Conservation (phyloP, 2,888 invertebrate species). For the Lycocerus yunnanus region DNA sequence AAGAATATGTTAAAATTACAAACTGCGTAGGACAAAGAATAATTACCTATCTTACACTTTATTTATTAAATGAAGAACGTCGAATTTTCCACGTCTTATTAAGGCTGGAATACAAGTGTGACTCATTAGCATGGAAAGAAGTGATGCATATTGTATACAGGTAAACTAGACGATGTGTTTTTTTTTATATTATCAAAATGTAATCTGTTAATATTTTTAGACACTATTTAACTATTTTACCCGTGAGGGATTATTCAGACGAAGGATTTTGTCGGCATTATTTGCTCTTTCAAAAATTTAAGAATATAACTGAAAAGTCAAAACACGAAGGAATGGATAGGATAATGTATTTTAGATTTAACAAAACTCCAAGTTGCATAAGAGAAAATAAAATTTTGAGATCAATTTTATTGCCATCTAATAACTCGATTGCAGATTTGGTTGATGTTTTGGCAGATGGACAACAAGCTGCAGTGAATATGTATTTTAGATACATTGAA, state of each 20-base stretch:
- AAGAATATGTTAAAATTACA: conserved; percentile 27
- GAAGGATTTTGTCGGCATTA: conserved; percentile 43
- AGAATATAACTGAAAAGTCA: conserved; percentile 30
- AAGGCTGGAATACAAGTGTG: conserved; percentile 28
- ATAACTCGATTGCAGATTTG: conserved; percentile 30
- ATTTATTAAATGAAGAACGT: conserved; percentile 37
- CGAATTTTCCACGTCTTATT: conserved; percentile 43
- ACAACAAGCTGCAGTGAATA: conserved; percentile 13
- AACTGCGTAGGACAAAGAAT: conserved; percentile 29
- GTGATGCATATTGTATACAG: conserved; percentile 40
- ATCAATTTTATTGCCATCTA: conserved; percentile 34
- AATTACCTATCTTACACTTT: conserved; percentile 35
- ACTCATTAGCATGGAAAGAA: conserved; percentile 31
- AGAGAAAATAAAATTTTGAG: conserved; percentile 36
- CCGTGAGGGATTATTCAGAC: conserved; percentile 36
- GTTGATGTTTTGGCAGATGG: conserved; percentile 31
- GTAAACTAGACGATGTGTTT: conserved; percentile 32
- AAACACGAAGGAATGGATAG: conserved; percentile 35
- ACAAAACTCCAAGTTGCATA: conserved; percentile 35
- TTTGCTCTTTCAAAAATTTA: conserved; percentile 44
- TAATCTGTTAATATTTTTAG: conserved; percentile 29
- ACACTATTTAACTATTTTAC: conserved; percentile 36
- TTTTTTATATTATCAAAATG: neutral
- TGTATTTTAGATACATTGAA: conserved; percentile 40
- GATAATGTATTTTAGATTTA: conserved; percentile 38